These are phyloP conservation scores for Xestia ashworthii DNA, from an alignment of 2,888 invertebrate genomes.

Conservation along the genomic window DNA sequence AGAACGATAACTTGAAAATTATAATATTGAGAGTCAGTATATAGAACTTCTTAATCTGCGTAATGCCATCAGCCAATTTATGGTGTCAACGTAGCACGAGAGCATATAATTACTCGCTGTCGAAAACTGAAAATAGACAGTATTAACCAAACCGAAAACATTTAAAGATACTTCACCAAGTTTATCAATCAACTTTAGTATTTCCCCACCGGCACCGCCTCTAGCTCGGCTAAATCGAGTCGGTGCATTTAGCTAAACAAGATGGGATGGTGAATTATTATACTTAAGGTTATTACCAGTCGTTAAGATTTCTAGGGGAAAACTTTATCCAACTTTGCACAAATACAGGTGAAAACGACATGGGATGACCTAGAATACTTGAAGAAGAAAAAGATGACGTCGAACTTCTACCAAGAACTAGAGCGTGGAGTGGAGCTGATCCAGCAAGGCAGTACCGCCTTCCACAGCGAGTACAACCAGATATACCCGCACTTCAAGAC, in stretches of 20 bases:
- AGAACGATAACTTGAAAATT: not conserved
- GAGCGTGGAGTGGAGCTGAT: conserved; percentile 78
- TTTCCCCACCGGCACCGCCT: too few relatives aligned
- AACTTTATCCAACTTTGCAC: not conserved
- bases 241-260: too few relatives aligned
- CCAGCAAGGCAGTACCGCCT: conserved; percentile 79
- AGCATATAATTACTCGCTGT: not conserved
- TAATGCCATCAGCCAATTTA: not conserved
- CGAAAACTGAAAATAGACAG: not conserved
- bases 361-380: conserved; percentile 83
- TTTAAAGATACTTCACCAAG: not conserved
- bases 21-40: not conserved
- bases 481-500: conserved; percentile 79
- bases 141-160: not conserved
- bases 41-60: not conserved
- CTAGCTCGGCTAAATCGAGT: too few relatives aligned
- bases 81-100: not conserved
- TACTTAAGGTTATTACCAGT: too few relatives aligned
- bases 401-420: conserved; percentile 78
- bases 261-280: too few relatives aligned
- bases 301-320: too few relatives aligned
- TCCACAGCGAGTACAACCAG: conserved; percentile 83
- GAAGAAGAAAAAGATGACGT: conserved; percentile 81
- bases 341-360: conserved; percentile 76
- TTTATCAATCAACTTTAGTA: not conserved